These are phyloP conservation scores for Auanema sp. DNA, from an alignment of 2,888 invertebrate genomes.

Conservation along the genomic window DNA sequence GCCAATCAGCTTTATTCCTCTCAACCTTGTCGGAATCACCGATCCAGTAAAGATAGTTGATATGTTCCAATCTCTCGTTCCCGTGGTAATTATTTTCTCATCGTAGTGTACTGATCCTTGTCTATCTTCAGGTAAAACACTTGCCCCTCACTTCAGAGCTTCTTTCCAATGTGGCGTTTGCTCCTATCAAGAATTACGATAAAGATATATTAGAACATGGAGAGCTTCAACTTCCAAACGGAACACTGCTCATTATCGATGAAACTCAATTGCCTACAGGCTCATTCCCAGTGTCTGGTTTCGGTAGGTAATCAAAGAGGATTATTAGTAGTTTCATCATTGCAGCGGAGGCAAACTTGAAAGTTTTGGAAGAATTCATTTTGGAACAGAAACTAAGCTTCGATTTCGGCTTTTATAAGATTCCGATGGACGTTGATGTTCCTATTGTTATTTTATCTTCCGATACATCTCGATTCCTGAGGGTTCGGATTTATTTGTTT, in stretches of 20 bases:
- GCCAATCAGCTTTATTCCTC: conserved; percentile 16
- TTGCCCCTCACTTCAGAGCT: conserved; percentile 9
- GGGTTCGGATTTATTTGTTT: neutral
- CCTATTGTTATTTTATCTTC: conserved; percentile 18
- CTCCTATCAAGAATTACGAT: conserved; percentile 16
- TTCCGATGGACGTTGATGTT: conserved; percentile 18
- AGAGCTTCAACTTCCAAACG: conserved; percentile 18
- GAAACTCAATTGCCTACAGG: conserved; percentile 18
- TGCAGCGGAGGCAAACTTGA: conserved; percentile 15
- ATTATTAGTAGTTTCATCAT: too few relatives aligned
- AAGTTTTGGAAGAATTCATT: conserved; percentile 15
- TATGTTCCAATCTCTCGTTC: neutral
- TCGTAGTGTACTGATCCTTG: neutral
- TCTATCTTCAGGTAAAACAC: conserved; percentile 13
- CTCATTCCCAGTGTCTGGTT: conserved; percentile 12
- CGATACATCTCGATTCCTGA: neutral
- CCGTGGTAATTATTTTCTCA: neutral
- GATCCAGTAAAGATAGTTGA: neutral
- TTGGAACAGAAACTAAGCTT: conserved; percentile 16
- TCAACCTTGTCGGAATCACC: conserved; percentile 11
- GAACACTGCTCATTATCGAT: conserved; percentile 17
- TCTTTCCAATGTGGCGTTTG: conserved; percentile 11
- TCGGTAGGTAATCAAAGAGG: conserved; percentile 2
- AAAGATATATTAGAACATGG: conserved; percentile 10
- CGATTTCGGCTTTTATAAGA: conserved; percentile 12